Evolutionary conservation across 2,888 invertebrate genomes (phyloP), one percentile per base, ranked within the genome.

Genomic region (Sepioteuthis lessoniana): DNA sequence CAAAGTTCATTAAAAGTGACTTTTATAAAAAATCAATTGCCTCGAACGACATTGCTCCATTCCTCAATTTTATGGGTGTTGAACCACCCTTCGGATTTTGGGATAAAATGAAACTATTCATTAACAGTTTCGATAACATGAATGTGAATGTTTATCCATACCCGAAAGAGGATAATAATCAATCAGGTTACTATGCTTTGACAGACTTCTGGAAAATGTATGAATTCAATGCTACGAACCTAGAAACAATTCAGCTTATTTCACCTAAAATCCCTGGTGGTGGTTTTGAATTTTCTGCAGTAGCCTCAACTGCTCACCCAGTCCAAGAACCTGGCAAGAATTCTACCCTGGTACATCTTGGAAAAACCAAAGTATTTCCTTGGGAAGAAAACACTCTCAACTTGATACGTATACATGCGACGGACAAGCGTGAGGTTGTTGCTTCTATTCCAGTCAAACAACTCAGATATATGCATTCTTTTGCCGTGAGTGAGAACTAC

Each of bases 381-480:
- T 95, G 95, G 93, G 93, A 95, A 13, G 95, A 94, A 90, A 95
- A 96, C 93, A 93, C 93, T 35, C 95, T 97, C 31, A 95, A 95
- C 50, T 94, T 97, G 19, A 94, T 97, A 3, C 95, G 96, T 55
- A 95, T 97, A 21, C 95, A 95, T 93, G 95, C 96, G 10, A 94
- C 95, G 16, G 60, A 94, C 16, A 94, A 96, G 4, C 94, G 96
- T 13, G 96, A 96, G 92, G 94, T 96, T 13, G 95, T 97, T 35
- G 96, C 96, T 0, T 94, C 94, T 35, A 96, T 96, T 96, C 55
- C 94, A 1, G 96, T 96, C 47, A 96, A 95, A 46, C 94, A 95
- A 35, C 95, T 96, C 16, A 96, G 96, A 0, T 97, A 97, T 94
- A 97, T 97, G 97, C 97, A 97, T 94, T 96, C 96, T 1, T 96